phyloP scores from a whole-genome alignment of 2,797 vertebrate genomes.

The Sciurus vulgaris region DNA sequence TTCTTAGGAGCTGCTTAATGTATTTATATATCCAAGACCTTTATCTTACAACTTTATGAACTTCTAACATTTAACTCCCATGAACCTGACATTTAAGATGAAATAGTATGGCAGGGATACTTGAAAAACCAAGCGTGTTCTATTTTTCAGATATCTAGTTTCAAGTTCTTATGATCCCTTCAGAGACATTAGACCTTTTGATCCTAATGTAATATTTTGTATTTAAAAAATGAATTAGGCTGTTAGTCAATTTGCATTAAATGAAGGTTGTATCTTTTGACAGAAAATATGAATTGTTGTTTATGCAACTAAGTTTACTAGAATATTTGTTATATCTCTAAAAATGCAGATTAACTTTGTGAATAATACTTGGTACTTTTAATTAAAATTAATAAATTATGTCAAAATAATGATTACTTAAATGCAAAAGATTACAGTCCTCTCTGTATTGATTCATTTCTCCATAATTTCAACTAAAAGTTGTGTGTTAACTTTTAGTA shows the following conservation, averaged over 20 bases:
- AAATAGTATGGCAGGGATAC: not conserved
- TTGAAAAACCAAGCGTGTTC: not conserved
- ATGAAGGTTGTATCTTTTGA: conserved; percentile 50
- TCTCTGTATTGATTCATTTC: conserved; percentile 73
- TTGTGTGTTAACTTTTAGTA: not conserved
- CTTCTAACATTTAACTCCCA: conserved; percentile 45
- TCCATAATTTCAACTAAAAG: conserved; percentile 56
- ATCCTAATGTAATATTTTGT: conserved; percentile 40
- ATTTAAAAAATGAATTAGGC: conserved; percentile 56
- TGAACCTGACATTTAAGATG: conserved; percentile 54
- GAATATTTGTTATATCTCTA: conserved; percentile 57
- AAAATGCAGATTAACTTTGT: conserved; percentile 36
- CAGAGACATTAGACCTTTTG: conserved; percentile 37
- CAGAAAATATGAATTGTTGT: conserved; percentile 64
- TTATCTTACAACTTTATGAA: conserved; percentile 50
- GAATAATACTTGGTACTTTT: conserved; percentile 55
- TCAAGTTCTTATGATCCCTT: conserved; percentile 30
- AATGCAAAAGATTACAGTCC: not conserved
- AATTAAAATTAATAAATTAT: conserved; percentile 72
- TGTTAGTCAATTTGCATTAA: conserved; percentile 70
- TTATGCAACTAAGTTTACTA: conserved; percentile 14
- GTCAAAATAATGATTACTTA: conserved; percentile 78
- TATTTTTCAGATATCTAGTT: conserved; percentile 27
- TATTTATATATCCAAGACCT: conserved; percentile 56
- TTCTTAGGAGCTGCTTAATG: conserved; percentile 10